A percentile compares a stretch with the other conserved stretches of the same genome.
phyloP scores from a whole-genome alignment of 2,113 vertebrate species.

The Phalacrocorax brasilianus region DNA sequence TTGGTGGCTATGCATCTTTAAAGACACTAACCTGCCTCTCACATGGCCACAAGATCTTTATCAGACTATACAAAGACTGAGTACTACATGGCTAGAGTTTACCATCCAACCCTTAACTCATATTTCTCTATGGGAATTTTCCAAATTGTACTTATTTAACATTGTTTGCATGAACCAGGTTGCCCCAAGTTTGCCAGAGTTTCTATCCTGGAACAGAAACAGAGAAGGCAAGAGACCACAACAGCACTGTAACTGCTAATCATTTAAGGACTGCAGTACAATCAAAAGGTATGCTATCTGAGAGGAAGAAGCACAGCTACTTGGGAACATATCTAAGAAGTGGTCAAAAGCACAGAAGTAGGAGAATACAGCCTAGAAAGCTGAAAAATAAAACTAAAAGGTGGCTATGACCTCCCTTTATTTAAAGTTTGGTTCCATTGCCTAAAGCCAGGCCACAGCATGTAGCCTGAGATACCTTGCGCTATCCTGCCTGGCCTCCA shows the following conservation, averaged over 20 bases:
- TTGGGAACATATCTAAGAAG: not conserved
- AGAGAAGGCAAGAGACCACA: slow-evolving; percentile 53
- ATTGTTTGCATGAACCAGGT: not conserved
- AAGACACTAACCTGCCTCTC: not conserved
- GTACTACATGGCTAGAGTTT: not conserved
- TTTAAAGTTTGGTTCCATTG: not conserved
- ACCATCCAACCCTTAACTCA: not conserved
- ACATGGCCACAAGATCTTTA: not conserved
- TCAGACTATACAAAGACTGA: not conserved
- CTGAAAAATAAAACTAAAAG: not conserved
- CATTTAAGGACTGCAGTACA: slow-evolving; percentile 24
- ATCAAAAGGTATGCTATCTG: not conserved
- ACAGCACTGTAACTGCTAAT: slow-evolving; percentile 49
- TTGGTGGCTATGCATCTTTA: not conserved
- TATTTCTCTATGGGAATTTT: slow-evolving; percentile 1
- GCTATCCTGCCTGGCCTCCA: not conserved
- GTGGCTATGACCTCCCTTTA: not conserved
- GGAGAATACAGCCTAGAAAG: not conserved
- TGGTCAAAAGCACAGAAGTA: not conserved
- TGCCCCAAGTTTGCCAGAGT: slow-evolving; percentile 39
- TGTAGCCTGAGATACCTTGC: not conserved
- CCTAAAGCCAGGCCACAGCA: not conserved
- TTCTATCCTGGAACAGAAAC: slow-evolving; percentile 49
- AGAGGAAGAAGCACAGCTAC: slow-evolving; percentile 14
- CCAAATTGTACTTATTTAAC: not conserved